Evolutionary conservation across 2,888 invertebrate species (phyloP).

Genomic region (Trypoxylon attenuatum): DNA sequence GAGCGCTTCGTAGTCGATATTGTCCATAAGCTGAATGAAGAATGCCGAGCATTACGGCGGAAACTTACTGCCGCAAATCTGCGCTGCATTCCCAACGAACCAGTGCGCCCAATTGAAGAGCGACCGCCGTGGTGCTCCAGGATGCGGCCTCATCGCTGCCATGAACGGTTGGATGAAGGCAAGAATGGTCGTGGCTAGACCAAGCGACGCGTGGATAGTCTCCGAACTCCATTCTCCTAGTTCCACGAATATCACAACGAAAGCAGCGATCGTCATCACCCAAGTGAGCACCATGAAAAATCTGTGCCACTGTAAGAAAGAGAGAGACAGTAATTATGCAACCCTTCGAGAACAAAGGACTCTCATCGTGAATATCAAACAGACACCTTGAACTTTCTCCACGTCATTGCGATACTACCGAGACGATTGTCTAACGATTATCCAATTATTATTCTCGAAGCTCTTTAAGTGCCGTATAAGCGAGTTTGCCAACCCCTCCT

Average conservation of each 20-base stretch:
- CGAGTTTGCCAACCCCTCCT: neutral
- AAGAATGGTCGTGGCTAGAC: constrained; percentile 84
- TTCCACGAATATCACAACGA: constrained; percentile 88
- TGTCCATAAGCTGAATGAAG: neutral
- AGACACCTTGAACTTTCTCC: neutral
- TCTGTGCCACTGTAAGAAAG: constrained; percentile 84
- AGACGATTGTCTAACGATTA: neutral
- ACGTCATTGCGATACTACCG: neutral
- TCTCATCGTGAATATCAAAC: neutral
- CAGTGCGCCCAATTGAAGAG: constrained; percentile 96
- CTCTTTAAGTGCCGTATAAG: neutral
- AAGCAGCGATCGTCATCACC: constrained; percentile 85
- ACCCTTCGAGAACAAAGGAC: neutral
- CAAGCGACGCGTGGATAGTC: constrained; percentile 90
- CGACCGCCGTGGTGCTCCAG: constrained; percentile 85
- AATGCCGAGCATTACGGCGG: neutral
- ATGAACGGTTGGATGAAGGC: constrained; percentile 92
- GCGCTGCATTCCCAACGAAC: constrained; percentile 90
- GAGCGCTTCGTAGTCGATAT: constrained; percentile 22
- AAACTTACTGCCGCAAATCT: constrained; percentile 88
- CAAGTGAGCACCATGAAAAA: constrained; percentile 89
- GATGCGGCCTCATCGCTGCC: constrained; percentile 90
- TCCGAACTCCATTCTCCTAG: constrained; percentile 84
- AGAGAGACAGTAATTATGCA: neutral
- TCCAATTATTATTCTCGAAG: too few relatives aligned